Conservation (phyloP, 64 coral and sea anemone genomes). For the Pachyseris speciosa region DNA sequence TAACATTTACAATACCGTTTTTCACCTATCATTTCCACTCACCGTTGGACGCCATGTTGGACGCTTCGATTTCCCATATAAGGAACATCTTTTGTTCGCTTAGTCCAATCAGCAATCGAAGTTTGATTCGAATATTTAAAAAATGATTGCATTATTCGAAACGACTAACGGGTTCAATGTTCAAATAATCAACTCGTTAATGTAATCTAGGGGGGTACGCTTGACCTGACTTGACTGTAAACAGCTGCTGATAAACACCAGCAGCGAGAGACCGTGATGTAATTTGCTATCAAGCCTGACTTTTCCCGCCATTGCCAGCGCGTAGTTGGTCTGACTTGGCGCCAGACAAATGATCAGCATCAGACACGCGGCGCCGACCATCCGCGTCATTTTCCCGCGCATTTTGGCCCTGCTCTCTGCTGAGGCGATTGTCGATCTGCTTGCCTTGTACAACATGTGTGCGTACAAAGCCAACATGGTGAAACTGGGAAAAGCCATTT, state of each 20-base stretch:
- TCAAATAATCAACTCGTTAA: too few relatives aligned
- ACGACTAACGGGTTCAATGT: too few relatives aligned
- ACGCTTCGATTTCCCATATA: too few relatives aligned
- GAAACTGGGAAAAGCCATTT: neutral
- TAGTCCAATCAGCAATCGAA: too few relatives aligned
- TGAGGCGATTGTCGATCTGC: neutral
- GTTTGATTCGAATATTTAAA: too few relatives aligned
- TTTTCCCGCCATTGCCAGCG: conserved; percentile 4
- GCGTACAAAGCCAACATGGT: neutral
- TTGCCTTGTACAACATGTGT: conserved; percentile 6
- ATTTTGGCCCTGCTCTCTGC: conserved; percentile 17
- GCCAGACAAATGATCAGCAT: neutral
- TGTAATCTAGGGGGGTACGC: too few relatives aligned
- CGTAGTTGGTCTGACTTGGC: conserved; percentile 26
- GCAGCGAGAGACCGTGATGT: neutral
- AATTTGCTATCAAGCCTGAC: neutral
- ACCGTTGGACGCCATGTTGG: too few relatives aligned
- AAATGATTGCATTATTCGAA: too few relatives aligned
- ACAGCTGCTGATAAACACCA: conserved; percentile 11
- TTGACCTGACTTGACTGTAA: too few relatives aligned
- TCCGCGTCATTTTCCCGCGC: conserved; percentile 34
- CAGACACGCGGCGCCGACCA: neutral
- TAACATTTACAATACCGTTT: too few relatives aligned
- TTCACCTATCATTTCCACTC: too few relatives aligned
- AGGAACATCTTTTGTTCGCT: too few relatives aligned